phyloP scores from a whole-genome alignment of 1,140 invertebrate genomes.

The Tetramorium alpestre region DNA sequence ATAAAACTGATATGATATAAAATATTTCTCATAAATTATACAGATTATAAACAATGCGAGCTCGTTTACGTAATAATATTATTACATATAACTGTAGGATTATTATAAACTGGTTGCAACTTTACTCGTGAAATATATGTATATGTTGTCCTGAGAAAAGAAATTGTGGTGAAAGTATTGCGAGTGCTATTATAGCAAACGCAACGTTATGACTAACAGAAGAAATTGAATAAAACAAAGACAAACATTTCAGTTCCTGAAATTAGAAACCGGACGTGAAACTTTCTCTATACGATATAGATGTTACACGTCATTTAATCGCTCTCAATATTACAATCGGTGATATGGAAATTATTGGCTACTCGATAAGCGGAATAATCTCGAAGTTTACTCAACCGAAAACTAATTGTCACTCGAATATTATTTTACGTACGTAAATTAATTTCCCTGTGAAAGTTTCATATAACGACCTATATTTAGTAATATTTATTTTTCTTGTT shows the following conservation, averaged over 20 bases:
- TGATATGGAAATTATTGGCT: not conserved
- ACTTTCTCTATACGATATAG: not conserved
- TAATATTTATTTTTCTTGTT: not conserved
- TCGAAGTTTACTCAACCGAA: not conserved
- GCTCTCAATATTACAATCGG: not conserved
- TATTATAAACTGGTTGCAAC: not conserved
- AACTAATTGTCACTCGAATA: not conserved
- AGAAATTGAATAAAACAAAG: constrained; percentile 29
- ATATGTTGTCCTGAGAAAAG: not conserved
- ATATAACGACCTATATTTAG: not conserved
- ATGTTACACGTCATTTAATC: constrained; percentile 10
- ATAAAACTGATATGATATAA: not conserved
- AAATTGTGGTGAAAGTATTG: constrained; percentile 2
- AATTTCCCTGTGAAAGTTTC: not conserved
- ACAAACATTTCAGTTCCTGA: not conserved
- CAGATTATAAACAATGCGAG: not conserved
- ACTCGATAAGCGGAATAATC: not conserved
- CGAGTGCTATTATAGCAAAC: not conserved
- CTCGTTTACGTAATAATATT: not conserved
- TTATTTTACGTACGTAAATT: not conserved
- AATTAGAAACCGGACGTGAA: not conserved
- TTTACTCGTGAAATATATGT: not conserved
- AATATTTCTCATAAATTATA: not conserved
- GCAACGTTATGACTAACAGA: not conserved
- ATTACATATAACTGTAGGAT: not conserved